Evolutionary conservation across 2,113 vertebrate genomes (phyloP).

Genomic region (Hoplias malabaricus): DNA sequence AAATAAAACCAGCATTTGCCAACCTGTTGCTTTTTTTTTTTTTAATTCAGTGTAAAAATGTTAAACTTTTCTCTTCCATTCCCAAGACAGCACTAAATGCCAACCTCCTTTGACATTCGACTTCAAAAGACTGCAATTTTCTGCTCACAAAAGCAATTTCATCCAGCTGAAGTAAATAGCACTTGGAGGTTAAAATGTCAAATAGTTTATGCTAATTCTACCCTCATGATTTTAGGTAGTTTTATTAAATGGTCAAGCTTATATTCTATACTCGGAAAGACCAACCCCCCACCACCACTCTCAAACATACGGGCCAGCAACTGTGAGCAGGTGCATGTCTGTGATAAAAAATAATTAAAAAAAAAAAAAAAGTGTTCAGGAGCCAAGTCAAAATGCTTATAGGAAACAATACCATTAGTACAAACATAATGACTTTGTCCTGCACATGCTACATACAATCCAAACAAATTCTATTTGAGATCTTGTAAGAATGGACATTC

Average conservation of each 20-base stretch:
- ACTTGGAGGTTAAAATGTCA: conserved; percentile 46
- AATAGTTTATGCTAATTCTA: conserved; percentile 48
- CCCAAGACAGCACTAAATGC: conserved; percentile 26
- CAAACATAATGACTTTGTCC: neutral
- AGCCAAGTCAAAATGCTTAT: neutral
- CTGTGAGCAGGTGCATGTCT: conserved; percentile 1
- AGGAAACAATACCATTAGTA: neutral
- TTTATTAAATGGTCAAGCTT: conserved; percentile 20
- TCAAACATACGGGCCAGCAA: conserved; percentile 11
- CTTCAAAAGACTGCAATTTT: conserved; percentile 40
- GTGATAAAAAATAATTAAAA: conserved; percentile 29
- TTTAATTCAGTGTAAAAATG: conserved; percentile 14
- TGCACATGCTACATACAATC: neutral
- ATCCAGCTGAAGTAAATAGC: conserved; percentile 35
- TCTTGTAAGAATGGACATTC: neutral
- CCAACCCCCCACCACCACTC: neutral
- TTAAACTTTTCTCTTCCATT: conserved; percentile 10
- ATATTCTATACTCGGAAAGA: conserved; percentile 9
- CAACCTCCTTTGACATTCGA: conserved; percentile 39
- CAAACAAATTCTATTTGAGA: neutral
- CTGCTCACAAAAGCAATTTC: conserved; percentile 46
- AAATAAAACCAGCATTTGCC: neutral
- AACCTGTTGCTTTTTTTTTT: conserved; percentile 10
- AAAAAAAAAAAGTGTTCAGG: neutral
- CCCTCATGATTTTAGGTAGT: conserved; percentile 10